Percentiles rank a stretch among this genome's conserved stretches.
Evolutionary conservation across 2,888 invertebrate genomes (phyloP).

Genomic region (Acrobasis repandana): DNA sequence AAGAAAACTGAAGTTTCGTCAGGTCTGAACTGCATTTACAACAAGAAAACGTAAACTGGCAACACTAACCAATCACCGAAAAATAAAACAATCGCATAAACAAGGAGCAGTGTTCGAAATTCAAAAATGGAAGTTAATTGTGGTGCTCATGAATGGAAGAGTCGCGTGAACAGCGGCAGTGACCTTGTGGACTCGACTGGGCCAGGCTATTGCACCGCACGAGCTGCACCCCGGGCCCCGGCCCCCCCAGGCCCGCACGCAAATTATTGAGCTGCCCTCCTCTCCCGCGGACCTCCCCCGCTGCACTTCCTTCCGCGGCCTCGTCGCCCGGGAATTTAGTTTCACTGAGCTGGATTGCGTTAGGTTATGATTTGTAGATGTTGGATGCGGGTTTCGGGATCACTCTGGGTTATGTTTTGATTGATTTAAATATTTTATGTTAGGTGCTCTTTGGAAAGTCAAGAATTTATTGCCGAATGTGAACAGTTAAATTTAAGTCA

Average conservation of each 20-base stretch:
- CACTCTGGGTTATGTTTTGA: constrained; percentile 11
- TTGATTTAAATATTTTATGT: constrained; percentile 11
- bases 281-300: constrained; percentile 37
- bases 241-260: constrained; percentile 50
- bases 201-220: constrained; percentile 64
- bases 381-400: constrained; percentile 25
- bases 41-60: neutral
- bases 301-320: constrained; percentile 65
- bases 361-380: constrained; percentile 48
- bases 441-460: neutral
- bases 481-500: neutral
- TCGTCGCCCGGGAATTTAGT: constrained; percentile 55
- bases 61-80: constrained; percentile 8
- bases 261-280: constrained; percentile 65
- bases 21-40: neutral
- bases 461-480: neutral
- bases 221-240: constrained; percentile 37
- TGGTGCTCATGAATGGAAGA: constrained; percentile 63
- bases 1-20: neutral
- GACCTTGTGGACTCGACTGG: constrained; percentile 67
- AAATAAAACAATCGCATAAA: constrained; percentile 15
- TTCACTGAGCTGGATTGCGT: constrained; percentile 47
- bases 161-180: constrained; percentile 66
- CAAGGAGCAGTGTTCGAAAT: constrained; percentile 37
- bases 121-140: constrained; percentile 57